phyloP scores from a whole-genome alignment of 2,113 vertebrate species.

The Rutilus rutilus region DNA sequence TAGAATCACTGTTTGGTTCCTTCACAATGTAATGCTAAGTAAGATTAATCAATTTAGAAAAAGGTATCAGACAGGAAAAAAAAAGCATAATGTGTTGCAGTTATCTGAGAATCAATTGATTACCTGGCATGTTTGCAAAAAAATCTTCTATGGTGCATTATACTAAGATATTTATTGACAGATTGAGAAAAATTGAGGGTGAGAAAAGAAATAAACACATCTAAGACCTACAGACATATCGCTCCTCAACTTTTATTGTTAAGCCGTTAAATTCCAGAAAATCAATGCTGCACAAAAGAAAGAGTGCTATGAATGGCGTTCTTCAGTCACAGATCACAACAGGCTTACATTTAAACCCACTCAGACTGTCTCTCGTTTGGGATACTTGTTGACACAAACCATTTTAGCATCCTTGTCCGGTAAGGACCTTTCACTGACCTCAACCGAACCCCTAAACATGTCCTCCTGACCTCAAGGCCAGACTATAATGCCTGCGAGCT shows the following conservation, averaged over 20 bases:
- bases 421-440: constrained; percentile 36
- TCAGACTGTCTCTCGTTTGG: not conserved
- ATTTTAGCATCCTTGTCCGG: constrained; percentile 9
- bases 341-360: not conserved
- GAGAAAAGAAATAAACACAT: not conserved
- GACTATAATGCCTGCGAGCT: not conserved
- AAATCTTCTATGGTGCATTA: not conserved
- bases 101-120: constrained; percentile 1
- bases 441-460: constrained; percentile 26
- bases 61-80: not conserved
- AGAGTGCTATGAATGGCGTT: not conserved
- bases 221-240: not conserved
- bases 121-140: constrained; percentile 1
- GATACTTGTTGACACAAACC: not conserved
- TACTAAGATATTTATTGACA: constrained; percentile 12
- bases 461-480: constrained; percentile 42
- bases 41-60: constrained; percentile 1
- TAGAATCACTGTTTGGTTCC: constrained; percentile 75
- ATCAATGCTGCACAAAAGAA: not conserved
- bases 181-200: not conserved
- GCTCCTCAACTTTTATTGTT: not conserved
- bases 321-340: not conserved
- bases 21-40: constrained; percentile 47
- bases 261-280: not conserved
- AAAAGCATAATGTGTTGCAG: not conserved